phyloP scores from a whole-genome alignment of 2,888 invertebrate genomes.

The Punctoribates punctum region DNA sequence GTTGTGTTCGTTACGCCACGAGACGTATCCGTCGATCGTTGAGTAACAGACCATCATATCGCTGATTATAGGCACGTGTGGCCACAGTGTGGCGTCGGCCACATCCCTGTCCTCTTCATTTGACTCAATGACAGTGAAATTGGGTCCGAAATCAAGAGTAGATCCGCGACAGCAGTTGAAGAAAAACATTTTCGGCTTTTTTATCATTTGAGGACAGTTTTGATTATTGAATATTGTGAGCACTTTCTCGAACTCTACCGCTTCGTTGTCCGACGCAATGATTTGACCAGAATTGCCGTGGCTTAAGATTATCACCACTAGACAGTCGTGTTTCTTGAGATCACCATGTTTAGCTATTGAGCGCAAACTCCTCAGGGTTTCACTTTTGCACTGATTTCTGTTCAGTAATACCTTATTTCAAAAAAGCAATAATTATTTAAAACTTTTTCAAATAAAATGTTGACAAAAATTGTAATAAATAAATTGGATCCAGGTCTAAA shows the following conservation, averaged over 20 bases:
- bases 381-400: neutral
- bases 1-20: conserved; percentile 40
- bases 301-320: conserved; percentile 39
- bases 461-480: no score
- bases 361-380: neutral
- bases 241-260: conserved; percentile 41
- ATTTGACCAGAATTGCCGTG: conserved; percentile 37
- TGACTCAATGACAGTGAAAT: neutral
- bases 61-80: conserved; percentile 20
- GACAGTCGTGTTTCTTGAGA: conserved; percentile 31
- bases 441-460: no score
- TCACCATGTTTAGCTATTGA: conserved; percentile 6
- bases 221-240: conserved; percentile 44
- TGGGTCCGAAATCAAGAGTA: neutral
- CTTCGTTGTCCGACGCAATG: conserved; percentile 39
- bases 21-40: conserved; percentile 43
- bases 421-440: neutral
- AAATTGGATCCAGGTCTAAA: no score
- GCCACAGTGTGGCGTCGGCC: neutral
- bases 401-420: neutral
- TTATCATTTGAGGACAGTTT: conserved; percentile 39
- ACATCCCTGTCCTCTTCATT: neutral
- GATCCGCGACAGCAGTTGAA: conserved; percentile 46
- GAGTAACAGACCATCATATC: conserved; percentile 45
- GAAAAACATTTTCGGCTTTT: conserved; percentile 47